phyloP scores from a whole-genome alignment of 2,888 invertebrate genomes.

The Aleiodes alternator region DNA sequence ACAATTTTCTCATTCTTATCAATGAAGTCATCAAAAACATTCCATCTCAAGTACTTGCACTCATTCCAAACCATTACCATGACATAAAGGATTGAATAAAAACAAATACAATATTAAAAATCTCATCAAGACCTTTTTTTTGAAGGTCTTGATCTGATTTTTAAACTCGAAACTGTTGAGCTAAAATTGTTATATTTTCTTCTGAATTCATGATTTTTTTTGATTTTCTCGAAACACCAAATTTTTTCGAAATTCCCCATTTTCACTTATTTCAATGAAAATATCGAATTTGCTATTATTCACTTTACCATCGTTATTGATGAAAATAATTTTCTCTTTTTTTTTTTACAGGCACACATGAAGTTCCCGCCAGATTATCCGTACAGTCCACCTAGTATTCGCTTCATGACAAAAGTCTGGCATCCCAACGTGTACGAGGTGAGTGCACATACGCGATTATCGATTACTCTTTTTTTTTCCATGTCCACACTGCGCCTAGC shows the following conservation, averaged over 20 bases:
- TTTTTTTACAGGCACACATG: constrained; percentile 94
- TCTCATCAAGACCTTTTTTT: too few relatives aligned
- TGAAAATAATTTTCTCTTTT: constrained; percentile 41
- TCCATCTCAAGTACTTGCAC: too few relatives aligned
- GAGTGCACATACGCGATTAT: constrained; percentile 76
- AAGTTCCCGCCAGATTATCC: constrained; percentile 99
- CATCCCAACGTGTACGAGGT: constrained; percentile 99
- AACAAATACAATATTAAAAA: too few relatives aligned
- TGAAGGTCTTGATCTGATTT: too few relatives aligned
- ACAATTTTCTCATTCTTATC: too few relatives aligned
- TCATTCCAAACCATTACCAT: too few relatives aligned
- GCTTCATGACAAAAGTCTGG: constrained; percentile 99
- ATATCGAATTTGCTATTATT: background rate
- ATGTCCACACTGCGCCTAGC: constrained; percentile 30
- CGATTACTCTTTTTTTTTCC: constrained; percentile 54
- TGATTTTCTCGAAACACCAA: too few relatives aligned
- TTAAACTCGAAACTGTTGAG: too few relatives aligned
- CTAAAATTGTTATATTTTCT: too few relatives aligned
- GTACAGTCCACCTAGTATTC: constrained; percentile 98
- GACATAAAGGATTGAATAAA: too few relatives aligned
- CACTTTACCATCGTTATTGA: constrained; percentile 9
- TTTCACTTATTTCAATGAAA: background rate
- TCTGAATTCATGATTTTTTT: background rate
- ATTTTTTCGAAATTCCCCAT: background rate
- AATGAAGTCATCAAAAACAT: too few relatives aligned